Base-by-base conservation (phyloP, 2,113 vertebrate species). In the Bujurquina vittata region DNA sequence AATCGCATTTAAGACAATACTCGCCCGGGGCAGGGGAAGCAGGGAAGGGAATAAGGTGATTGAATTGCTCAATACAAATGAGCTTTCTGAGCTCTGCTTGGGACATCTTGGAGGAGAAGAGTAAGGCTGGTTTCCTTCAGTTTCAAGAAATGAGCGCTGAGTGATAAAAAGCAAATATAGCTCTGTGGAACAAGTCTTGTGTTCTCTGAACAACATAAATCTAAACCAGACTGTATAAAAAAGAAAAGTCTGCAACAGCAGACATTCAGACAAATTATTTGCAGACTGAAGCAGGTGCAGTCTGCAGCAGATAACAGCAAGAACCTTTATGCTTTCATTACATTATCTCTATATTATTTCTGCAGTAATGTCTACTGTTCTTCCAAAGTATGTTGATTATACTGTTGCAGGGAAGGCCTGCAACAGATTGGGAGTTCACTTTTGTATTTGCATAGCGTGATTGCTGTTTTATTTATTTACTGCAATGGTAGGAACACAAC, bases 21-120 rank as follows among this genome's bases (percentile, higher is more conserved):
- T 4, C 1, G 75, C 82, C 84, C 67, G 74, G 12, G 84, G 87
- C 85, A 61, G 33, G 9, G 35, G 54, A 60, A 74, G 59, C 75
- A 59, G 37, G 46, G 56, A 22, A 60, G 49, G 11, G 26, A 10
- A 56, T 43, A 75, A 15, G 7, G 8, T 22, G 35, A 37, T 26
- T 62, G 56, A 23, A 60, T 86, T 90, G 81, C 88, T 84, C 74
- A 91, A 77, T 46, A 17, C 4, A 14, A 83, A 46, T 31, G 31
- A 20, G 55, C 73, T 59, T 76, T 83, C 10, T 23, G 17, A 22
- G 46, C 40, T 18, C 20, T 31, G 88, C 87, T 81, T 0, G 14
- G 67, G 84, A 73, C 7, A 65, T 59, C 5, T 46, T 18, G 29
- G 15, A 57, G 18, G 4, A 57, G 14, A 31, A 65, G 10, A 63